Conservation (phyloP, 2,113 vertebrate genomes). For the Lepus europaeus region DNA sequence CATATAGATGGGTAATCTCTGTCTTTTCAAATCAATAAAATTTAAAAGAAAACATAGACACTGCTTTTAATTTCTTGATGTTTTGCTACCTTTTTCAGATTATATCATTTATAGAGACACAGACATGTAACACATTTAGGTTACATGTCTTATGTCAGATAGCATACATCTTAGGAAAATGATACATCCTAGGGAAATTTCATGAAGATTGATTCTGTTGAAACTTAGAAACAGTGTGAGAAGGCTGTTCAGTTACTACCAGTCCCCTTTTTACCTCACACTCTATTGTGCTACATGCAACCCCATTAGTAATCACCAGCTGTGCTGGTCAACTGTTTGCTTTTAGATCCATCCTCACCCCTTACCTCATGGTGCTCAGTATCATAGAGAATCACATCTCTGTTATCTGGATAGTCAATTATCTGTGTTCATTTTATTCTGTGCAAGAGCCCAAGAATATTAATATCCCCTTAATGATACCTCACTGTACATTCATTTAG, state of each 20-base stretch:
- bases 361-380: background rate
- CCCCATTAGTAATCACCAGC: background rate
- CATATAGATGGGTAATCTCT: too few species aligned
- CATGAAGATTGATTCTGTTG: background rate
- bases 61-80: background rate
- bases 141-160: background rate
- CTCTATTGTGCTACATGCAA: rapidly evolving
- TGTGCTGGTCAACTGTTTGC: background rate
- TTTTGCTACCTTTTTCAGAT: background rate
- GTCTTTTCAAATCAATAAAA: too few species aligned
- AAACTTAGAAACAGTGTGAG: background rate
- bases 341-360: background rate
- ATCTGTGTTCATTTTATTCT: background rate
- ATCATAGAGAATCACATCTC: background rate
- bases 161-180: background rate
- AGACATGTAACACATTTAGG: background rate
- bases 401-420: background rate
- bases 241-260: background rate
- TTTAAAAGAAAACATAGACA: too few species aligned
- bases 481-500: background rate
- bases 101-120: background rate
- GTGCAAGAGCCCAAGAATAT: background rate
- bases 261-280: background rate
- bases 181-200: background rate
- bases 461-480: background rate